Evolutionary conservation across 2,888 invertebrate species (phyloP), one percentile per base, ranked within the genome.

Genomic region (Holacanthella duospinosa): DNA sequence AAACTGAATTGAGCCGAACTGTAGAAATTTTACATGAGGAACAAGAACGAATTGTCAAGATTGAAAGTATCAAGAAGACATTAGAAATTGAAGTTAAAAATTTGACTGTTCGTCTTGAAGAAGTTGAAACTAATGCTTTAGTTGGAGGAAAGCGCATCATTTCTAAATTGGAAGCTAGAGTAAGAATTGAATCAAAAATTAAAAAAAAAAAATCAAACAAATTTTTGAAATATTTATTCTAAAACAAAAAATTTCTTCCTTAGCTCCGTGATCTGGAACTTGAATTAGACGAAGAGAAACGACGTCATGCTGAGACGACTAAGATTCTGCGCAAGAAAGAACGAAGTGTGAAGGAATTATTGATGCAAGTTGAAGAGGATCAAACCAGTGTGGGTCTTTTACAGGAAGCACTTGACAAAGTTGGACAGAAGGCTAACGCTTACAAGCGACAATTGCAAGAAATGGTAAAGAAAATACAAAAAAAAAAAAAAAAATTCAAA

Each of bases 61-160:
- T 95, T 79, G 95, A 96, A 81, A 87, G 94, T 74, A 89, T 95
- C 82, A 93, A 94, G 85, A 95, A 95, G 82, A 91, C 93, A 68
- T 85, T 95, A 76, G 95, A 96, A 82, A 92, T 93, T 77, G 95
- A 95, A 83, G 93, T 94, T 75, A 93, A 93, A 86, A 93, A 92
- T 80, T 81, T 94, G 77, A 89, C 90, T 74, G 82, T 93, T 74
- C 89, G 93, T 76, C 83, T 94, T 76, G 93, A 94, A 79, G 95
- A 95, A 80, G 94, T 96, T 73, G 95, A 96, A 79, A 88, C 94
- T 75, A 95, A 94, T 77, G 94, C 95, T 69, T 89, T 96, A 75
- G 93, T 94, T 74, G 94, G 94, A 76, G 93, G 93, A 77, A 94
- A 89, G 81, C 88, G 95, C 75, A 92, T 94, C 82, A 94, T 96